A percentile compares a stretch with the other conserved stretches of the same genome.
phyloP scores from a whole-genome alignment of 2,888 invertebrate species.

The Lathronympha strigana region DNA sequence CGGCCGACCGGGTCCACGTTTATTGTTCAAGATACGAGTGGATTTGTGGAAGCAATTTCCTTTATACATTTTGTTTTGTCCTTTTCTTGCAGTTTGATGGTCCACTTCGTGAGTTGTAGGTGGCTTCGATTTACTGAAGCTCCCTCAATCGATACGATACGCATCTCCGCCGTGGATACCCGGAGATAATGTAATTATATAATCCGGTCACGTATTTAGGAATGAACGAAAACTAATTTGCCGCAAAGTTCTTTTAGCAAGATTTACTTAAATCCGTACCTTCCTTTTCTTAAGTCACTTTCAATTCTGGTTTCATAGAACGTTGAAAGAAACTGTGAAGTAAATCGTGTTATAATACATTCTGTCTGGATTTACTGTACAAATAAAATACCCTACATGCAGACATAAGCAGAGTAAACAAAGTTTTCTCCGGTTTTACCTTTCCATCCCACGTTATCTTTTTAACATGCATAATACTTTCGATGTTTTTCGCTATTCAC shows the following conservation, averaged over 20 bases:
- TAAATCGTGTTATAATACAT: not conserved
- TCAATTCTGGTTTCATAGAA: not conserved
- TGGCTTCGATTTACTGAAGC: constrained; percentile 77
- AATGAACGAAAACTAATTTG: constrained; percentile 79
- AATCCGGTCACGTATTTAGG: constrained; percentile 72
- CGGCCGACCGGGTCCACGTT: constrained; percentile 77
- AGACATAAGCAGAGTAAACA: constrained; percentile 5
- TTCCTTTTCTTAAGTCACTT: constrained; percentile 44
- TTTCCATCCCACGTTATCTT: constrained; percentile 58
- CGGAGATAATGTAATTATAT: constrained; percentile 74
- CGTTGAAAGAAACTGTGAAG: not conserved
- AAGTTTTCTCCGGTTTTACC: constrained; percentile 59
- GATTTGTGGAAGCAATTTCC: constrained; percentile 85
- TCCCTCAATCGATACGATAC: constrained; percentile 75
- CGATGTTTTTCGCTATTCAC: constrained; percentile 66
- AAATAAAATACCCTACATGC: constrained; percentile 7
- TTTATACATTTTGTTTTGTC: constrained; percentile 85
- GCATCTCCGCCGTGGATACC: constrained; percentile 66
- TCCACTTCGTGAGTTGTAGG: constrained; percentile 79
- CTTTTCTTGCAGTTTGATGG: constrained; percentile 83
- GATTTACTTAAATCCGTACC: constrained; percentile 55
- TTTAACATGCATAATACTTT: constrained; percentile 70
- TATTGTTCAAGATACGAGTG: constrained; percentile 84
- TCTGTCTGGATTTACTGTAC: constrained; percentile 4
- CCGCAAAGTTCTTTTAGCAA: constrained; percentile 65